These are phyloP conservation scores for Campoletis sonorensis DNA, from an alignment of 1,140 invertebrate species.

Conservation along the genomic window DNA sequence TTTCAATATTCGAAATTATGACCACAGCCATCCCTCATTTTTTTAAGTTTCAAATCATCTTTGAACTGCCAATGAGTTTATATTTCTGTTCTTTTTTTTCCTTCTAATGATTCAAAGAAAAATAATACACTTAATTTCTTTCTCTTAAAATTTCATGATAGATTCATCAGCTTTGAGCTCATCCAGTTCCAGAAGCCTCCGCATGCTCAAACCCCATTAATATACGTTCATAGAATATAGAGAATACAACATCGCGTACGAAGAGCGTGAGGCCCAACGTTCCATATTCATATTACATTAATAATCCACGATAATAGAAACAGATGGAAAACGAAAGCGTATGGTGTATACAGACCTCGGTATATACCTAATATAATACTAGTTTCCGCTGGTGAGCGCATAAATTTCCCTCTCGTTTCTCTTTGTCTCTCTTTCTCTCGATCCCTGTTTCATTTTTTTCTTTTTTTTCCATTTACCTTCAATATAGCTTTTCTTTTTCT, in stretches of 20 bases:
- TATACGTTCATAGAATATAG: constrained; percentile 17
- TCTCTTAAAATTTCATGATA: neutral
- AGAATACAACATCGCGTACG: constrained; percentile 5
- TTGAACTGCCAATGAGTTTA: too few species aligned
- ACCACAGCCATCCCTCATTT: too few species aligned
- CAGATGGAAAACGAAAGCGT: constrained; percentile 46
- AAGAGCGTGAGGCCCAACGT: constrained; percentile 19
- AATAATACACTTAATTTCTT: neutral
- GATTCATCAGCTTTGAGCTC: constrained; percentile 23
- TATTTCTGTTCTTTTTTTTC: too few species aligned
- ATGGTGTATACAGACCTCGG: neutral
- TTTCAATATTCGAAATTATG: too few species aligned
- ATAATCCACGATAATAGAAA: constrained; percentile 45
- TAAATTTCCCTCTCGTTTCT: constrained; percentile 37
- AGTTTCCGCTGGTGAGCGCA: constrained; percentile 45
- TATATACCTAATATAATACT: constrained; percentile 33
- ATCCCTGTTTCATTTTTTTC: constrained; percentile 30
- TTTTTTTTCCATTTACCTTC: constrained; percentile 42
- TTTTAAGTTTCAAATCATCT: too few species aligned
- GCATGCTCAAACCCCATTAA: constrained; percentile 30
- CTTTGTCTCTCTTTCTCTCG: too few species aligned
- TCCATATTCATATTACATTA: constrained; percentile 47
- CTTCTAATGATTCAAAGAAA: neutral
- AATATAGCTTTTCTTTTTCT: constrained; percentile 9
- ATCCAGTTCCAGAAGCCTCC: constrained; percentile 17